Evolutionary conservation across 2,797 vertebrate species (phyloP).

Genomic region (Ctenosaura bakeri): DNA sequence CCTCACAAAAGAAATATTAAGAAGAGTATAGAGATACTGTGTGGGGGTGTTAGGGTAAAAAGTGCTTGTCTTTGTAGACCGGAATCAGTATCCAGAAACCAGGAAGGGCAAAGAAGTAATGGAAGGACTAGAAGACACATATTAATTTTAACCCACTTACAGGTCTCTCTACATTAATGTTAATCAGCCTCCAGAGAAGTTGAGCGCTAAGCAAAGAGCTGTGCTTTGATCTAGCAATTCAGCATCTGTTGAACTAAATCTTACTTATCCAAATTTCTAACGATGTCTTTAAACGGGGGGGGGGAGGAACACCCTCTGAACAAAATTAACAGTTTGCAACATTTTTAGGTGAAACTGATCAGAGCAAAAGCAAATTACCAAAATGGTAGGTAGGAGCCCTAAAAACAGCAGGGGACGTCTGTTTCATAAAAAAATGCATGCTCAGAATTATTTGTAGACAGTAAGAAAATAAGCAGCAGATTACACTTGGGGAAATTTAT

Average conservation of each 20-base stretch:
- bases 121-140: neutral
- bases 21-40: neutral
- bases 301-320: neutral
- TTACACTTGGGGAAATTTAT: neutral
- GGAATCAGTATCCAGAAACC: neutral
- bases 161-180: neutral
- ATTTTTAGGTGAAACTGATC: constrained; percentile 8
- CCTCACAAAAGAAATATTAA: neutral
- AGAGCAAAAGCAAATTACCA: constrained; percentile 12
- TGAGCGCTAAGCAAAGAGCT: constrained; percentile 8
- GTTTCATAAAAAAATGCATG: constrained; percentile 1
- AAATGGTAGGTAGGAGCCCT: constrained; percentile 1
- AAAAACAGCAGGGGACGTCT: neutral
- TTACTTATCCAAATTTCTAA: constrained; percentile 14
- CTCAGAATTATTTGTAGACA: neutral
- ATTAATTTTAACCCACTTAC: constrained; percentile 15
- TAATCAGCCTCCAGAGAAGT: neutral
- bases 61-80: neutral
- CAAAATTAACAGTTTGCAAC: constrained; percentile 9
- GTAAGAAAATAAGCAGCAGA: neutral
- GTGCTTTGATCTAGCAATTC: constrained; percentile 32
- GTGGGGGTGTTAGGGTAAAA: neutral
- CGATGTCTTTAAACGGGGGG: constrained; percentile 1
- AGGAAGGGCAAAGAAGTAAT: neutral
- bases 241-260: constrained; percentile 12